phyloP scores from a whole-genome alignment of 2,113 vertebrate species.

The Xenopus laevis region DNA sequence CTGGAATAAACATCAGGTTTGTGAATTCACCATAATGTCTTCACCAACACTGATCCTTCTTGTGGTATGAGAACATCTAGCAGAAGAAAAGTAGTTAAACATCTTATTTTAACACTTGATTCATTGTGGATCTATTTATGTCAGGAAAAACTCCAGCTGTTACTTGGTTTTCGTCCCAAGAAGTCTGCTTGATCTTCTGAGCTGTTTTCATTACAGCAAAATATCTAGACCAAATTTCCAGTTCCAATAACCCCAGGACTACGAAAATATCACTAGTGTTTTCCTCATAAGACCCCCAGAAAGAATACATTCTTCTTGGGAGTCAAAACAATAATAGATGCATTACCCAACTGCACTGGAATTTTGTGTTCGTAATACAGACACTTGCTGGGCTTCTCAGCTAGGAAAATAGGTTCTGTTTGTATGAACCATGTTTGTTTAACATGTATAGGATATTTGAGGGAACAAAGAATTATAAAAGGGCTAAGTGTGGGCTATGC shows the following conservation, averaged over 20 bases:
- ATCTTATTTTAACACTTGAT: no score
- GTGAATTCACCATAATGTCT: no score
- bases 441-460: slow-evolving; percentile 1
- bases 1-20: no score
- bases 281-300: slow-evolving; percentile 1
- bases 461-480: neutral
- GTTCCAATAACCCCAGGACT: slow-evolving; percentile 14
- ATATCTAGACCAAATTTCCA: slow-evolving; percentile 4
- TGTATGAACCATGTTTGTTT: slow-evolving; percentile 2
- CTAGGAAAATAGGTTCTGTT: slow-evolving; percentile 14
- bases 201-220: slow-evolving; percentile 24
- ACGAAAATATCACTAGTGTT: slow-evolving; percentile 19
- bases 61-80: no score
- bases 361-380: slow-evolving; percentile 12
- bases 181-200: slow-evolving; percentile 6
- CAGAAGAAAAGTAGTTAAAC: no score
- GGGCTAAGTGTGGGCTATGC: neutral
- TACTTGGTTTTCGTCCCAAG: slow-evolving; percentile 17
- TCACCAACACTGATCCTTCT: no score
- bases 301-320: slow-evolving; percentile 15
- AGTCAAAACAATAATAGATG: slow-evolving; percentile 32
- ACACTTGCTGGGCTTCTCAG: neutral
- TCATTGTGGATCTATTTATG: slow-evolving; percentile 6
- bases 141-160: slow-evolving; percentile 23
- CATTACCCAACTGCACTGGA: slow-evolving; percentile 3